A percentile compares a stretch with the other conserved stretches of the same genome.
Conservation (phyloP, 1,140 invertebrate species). For the Macrostomum lignano region DNA sequence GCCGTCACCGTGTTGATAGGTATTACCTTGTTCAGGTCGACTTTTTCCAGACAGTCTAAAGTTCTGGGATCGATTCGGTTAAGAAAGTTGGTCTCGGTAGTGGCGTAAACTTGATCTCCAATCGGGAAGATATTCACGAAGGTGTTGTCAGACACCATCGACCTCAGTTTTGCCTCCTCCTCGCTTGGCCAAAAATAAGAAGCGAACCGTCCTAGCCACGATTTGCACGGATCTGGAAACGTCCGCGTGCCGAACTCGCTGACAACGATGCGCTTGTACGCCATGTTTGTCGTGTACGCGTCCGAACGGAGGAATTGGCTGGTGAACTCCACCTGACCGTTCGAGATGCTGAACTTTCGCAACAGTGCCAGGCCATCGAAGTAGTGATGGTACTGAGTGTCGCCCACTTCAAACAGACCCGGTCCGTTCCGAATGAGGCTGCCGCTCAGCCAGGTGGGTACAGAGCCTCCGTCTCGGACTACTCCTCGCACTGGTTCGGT, state of each 20-base stretch:
- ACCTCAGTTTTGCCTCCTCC: too few species aligned
- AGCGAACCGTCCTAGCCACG: too few species aligned
- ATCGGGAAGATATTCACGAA: conserved; percentile 64
- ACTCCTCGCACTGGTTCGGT: too few species aligned
- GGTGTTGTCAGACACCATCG: conserved; percentile 51
- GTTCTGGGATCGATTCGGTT: conserved; percentile 45
- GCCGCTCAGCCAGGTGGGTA: conserved; percentile 49
- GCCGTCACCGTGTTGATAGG: too few species aligned
- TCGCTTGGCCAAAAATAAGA: too few species aligned
- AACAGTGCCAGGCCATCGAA: conserved; percentile 57
- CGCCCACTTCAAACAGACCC: conserved; percentile 44
- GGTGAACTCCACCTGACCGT: conserved; percentile 34
- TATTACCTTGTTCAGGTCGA: too few species aligned
- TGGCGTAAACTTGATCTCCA: conserved; percentile 49
- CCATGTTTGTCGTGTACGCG: conserved; percentile 40
- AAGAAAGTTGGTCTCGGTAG: conserved; percentile 48
- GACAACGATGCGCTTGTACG: conserved; percentile 46
- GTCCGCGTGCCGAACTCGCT: conserved; percentile 49
- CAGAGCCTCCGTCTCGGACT: conserved; percentile 31
- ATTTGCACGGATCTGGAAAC: conserved; percentile 31
- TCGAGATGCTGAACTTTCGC: conserved; percentile 36
- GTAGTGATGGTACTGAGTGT: conserved; percentile 45
- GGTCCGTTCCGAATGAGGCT: conserved; percentile 51
- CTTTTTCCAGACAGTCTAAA: too few species aligned
- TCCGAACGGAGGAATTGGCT: conserved; percentile 46